Evolutionary conservation across 2,888 invertebrate species (phyloP).

Genomic region (Apodemia duryi): DNA sequence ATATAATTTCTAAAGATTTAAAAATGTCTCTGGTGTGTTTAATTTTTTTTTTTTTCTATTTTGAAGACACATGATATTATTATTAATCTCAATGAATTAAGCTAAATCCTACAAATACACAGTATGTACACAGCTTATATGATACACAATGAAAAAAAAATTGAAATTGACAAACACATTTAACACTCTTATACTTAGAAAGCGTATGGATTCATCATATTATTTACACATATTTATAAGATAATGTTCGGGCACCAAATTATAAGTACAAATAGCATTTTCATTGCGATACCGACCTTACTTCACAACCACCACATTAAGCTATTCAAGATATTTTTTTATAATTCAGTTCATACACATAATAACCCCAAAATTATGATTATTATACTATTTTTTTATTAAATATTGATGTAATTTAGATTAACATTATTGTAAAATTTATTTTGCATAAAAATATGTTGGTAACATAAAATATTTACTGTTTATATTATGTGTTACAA

Average conservation of each 20-base stretch:
- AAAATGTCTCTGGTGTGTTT: background rate
- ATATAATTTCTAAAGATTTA: background rate
- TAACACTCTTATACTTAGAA: constrained; percentile 74
- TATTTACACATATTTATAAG: constrained; percentile 62
- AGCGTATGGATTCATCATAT: constrained; percentile 77
- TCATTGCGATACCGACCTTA: constrained; percentile 26
- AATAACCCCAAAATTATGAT: background rate
- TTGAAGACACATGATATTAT: constrained; percentile 19
- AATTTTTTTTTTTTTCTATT: background rate
- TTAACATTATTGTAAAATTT: no score
- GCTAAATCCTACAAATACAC: constrained; percentile 41
- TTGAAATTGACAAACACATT: constrained; percentile 64
- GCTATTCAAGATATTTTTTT: constrained; percentile 13
- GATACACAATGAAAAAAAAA: constrained; percentile 43
- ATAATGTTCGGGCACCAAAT: constrained; percentile 60
- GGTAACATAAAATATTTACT: background rate
- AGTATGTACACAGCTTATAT: constrained; percentile 57
- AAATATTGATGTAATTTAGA: background rate
- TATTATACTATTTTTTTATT: background rate
- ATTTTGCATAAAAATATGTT: background rate
- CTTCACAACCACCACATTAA: constrained; percentile 23
- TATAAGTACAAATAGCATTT: constrained; percentile 57
- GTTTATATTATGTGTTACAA: background rate
- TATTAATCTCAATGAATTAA: constrained; percentile 35
- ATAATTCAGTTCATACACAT: constrained; percentile 3